These are phyloP conservation scores for Dryomyza anilis DNA, from an alignment of 2,888 invertebrate species.

Conservation along the genomic window DNA sequence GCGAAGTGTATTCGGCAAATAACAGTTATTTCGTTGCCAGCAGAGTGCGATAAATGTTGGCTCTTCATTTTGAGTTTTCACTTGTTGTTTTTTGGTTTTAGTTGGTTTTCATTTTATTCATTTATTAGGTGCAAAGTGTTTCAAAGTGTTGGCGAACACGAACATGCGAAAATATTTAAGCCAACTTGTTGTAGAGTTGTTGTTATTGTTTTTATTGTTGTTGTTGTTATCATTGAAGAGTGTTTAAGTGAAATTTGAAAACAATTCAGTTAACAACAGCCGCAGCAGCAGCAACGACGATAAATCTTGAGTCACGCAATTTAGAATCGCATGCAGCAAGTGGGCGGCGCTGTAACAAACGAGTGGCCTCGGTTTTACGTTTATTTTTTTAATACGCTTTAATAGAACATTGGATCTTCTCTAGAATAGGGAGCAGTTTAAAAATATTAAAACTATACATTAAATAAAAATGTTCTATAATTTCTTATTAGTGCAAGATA, in stretches of 20 bases:
- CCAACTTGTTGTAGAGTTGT: background rate
- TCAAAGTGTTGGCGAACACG: slow-evolving; percentile 38
- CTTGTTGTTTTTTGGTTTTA: slow-evolving; percentile 21
- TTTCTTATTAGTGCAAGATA: background rate
- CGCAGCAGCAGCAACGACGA: slow-evolving; percentile 4
- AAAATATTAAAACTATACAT: background rate
- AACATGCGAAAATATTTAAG: slow-evolving; percentile 23
- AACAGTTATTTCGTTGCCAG: slow-evolving; percentile 6
- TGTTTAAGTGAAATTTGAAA: slow-evolving; percentile 35
- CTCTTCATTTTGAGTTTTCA: slow-evolving; percentile 16
- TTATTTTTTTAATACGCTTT: too few species aligned
- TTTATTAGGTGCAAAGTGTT: slow-evolving; percentile 39
- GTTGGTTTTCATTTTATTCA: slow-evolving; percentile 24
- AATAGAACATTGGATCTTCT: too few species aligned
- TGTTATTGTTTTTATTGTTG: too few species aligned
- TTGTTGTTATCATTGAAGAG: slow-evolving; percentile 32
- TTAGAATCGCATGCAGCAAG: background rate
- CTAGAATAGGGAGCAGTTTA: background rate
- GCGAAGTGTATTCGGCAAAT: background rate
- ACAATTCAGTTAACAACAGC: slow-evolving; percentile 30
- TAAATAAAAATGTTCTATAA: background rate
- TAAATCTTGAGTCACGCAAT: slow-evolving; percentile 12
- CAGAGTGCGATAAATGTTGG: slow-evolving; percentile 9
- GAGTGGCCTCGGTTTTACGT: too few species aligned
- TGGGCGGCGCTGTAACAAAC: too few species aligned